Conservation (phyloP, 2,888 invertebrate species). For the Bombyx huttoni region DNA sequence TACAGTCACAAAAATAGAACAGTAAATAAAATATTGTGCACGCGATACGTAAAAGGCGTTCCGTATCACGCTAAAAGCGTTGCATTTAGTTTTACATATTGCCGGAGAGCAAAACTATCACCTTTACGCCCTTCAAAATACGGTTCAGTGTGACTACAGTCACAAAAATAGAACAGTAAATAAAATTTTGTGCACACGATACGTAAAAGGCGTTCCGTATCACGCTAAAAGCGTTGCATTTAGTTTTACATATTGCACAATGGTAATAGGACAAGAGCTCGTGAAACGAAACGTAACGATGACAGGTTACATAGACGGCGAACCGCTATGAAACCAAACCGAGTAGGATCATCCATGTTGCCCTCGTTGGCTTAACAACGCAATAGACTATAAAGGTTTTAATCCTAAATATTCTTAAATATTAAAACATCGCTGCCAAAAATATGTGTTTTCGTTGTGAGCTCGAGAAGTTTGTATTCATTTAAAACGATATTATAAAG, state of each 20-base stretch:
- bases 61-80: slow-evolving; percentile 48
- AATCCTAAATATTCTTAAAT: too few relatives aligned
- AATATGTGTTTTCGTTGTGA: too few relatives aligned
- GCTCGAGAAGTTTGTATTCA: too few relatives aligned
- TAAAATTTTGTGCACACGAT: slow-evolving; percentile 9
- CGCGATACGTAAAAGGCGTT: slow-evolving; percentile 45
- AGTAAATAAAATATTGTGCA: slow-evolving; percentile 1
- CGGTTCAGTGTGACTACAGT: not conserved
- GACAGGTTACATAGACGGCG: slow-evolving; percentile 41
- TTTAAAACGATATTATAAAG: too few relatives aligned
- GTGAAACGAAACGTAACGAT: slow-evolving; percentile 40
- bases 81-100: slow-evolving; percentile 36
- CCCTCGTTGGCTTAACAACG: not conserved
- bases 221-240: slow-evolving; percentile 44
- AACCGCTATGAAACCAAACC: slow-evolving; percentile 8
- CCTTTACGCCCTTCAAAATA: not conserved
- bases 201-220: slow-evolving; percentile 53
- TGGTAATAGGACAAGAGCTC: slow-evolving; percentile 51
- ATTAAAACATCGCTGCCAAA: too few relatives aligned
- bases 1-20: slow-evolving; percentile 3
- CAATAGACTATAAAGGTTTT: too few relatives aligned
- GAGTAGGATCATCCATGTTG: slow-evolving; percentile 9
- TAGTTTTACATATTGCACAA: slow-evolving; percentile 38
- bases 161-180: slow-evolving; percentile 4
- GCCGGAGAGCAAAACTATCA: not conserved